A percentile compares a stretch with the other conserved stretches of the same genome.
Evolutionary conservation across 92 coral and sea anemone genomes (phyloP).

Genomic region (Muricea muricata): DNA sequence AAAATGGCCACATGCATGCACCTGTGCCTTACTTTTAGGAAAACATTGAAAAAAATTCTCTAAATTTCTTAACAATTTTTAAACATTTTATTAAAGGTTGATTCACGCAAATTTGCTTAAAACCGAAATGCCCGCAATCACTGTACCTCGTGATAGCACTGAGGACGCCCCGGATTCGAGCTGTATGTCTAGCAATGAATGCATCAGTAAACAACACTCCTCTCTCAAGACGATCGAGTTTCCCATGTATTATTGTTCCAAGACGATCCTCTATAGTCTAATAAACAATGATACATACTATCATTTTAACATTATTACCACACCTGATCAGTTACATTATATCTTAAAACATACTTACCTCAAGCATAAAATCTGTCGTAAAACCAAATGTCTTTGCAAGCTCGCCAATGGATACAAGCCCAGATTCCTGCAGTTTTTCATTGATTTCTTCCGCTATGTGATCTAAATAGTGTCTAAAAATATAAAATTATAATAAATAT

Average conservation of each 20-base stretch:
- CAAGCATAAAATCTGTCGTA: conserved; percentile 85
- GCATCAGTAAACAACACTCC: conserved; percentile 96
- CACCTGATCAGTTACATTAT: too few species aligned
- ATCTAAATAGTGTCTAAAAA: conserved; percentile 83
- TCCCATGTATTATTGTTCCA: conserved; percentile 85
- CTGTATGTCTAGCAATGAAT: conserved; percentile 93
- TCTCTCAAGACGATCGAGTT: conserved; percentile 92
- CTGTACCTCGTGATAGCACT: conserved; percentile 95
- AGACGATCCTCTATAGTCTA: conserved; percentile 85
- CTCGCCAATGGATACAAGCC: conserved; percentile 85
- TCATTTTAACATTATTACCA: not conserved
- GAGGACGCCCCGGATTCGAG: conserved; percentile 89
- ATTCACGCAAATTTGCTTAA: too few species aligned
- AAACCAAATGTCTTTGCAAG: conserved; percentile 88
- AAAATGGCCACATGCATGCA: too few species aligned
- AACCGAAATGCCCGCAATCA: too few species aligned
- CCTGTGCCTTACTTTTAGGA: too few species aligned
- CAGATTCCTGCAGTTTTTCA: conserved; percentile 95
- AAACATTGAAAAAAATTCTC: too few species aligned
- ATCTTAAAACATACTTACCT: too few species aligned
- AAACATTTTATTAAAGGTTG: too few species aligned
- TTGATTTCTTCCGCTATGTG: conserved; percentile 93
- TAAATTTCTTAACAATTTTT: too few species aligned
- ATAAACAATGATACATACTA: not conserved
- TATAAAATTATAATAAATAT: not conserved